Conservation (phyloP, 2,113 vertebrate genomes). For the Chauna torquata region DNA sequence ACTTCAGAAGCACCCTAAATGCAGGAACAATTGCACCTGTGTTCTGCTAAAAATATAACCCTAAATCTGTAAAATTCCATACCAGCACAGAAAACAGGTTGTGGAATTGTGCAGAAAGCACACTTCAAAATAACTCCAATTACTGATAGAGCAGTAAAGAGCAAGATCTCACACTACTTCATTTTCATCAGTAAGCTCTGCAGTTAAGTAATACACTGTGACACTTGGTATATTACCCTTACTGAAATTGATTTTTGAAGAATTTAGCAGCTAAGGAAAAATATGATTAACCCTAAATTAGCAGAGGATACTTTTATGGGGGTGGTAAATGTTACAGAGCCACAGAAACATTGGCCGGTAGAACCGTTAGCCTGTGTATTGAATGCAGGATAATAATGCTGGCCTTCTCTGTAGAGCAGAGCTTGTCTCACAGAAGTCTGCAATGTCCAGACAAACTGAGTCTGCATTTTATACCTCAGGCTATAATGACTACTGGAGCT, state of each 20-base stretch:
- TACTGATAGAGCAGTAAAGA: no score
- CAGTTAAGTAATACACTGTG: neutral
- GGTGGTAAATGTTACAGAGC: neutral
- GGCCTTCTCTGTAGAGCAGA: neutral
- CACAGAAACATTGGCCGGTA: neutral
- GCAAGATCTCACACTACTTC: neutral
- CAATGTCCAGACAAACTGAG: neutral
- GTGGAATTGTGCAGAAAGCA: neutral
- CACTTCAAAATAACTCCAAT: neutral
- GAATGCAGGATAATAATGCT: neutral
- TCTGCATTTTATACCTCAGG: neutral
- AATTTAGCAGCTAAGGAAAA: neutral
- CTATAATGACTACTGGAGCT: neutral
- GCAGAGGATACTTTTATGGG: neutral
- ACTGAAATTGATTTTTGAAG: neutral
- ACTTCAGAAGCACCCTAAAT: neutral
- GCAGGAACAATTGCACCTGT: neutral
- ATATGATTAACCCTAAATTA: neutral
- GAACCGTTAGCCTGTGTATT: accelerated
- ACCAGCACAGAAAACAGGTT: neutral
- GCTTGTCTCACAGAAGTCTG: neutral
- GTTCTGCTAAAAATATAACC: neutral
- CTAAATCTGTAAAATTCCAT: neutral
- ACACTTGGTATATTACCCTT: neutral
- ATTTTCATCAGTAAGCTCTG: neutral